A percentile compares a stretch with the other conserved stretches of the same genome.
Evolutionary conservation across 2,888 invertebrate genomes (phyloP).

Genomic region (Aporophyla nigra): DNA sequence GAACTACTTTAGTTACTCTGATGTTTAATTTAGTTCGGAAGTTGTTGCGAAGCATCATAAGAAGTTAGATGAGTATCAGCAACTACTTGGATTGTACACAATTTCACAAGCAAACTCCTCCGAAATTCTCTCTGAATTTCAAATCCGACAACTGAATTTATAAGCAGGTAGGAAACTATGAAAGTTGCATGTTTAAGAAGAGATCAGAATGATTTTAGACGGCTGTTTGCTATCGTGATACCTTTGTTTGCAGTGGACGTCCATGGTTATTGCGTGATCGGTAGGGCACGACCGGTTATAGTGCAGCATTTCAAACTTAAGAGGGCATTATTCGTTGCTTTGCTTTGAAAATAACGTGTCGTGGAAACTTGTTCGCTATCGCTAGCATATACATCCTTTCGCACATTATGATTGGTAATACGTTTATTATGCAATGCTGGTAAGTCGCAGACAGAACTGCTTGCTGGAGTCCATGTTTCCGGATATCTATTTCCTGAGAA

Average conservation of each 20-base stretch:
- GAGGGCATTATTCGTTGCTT: conserved; percentile 19
- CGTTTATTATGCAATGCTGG: conserved; percentile 12
- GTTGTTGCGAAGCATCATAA: conserved; percentile 28
- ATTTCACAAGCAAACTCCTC: conserved; percentile 50
- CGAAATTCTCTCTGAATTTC: conserved; percentile 56
- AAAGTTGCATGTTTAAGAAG: conserved; percentile 43
- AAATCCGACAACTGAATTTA: conserved; percentile 54
- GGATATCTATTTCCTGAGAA: background rate
- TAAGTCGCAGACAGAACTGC: background rate
- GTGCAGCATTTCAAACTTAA: conserved; percentile 27
- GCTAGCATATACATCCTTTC: background rate
- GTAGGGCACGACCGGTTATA: conserved; percentile 27
- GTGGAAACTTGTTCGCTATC: conserved; percentile 24
- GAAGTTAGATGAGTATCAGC: conserved; percentile 47
- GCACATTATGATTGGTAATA: conserved; percentile 21
- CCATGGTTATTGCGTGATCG: conserved; percentile 21
- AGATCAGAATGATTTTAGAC: conserved; percentile 38
- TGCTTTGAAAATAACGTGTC: conserved; percentile 36
- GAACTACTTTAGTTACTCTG: conserved; percentile 15
- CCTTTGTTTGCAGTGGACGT: conserved; percentile 9
- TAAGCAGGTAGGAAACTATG: conserved; percentile 51
- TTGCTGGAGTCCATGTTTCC: background rate
- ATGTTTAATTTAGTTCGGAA: conserved; percentile 15
- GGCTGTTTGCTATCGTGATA: conserved; percentile 20
- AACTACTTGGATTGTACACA: conserved; percentile 50